These are phyloP conservation scores for Drosophila watanabei DNA, from an alignment of 1,140 invertebrate species.

Conservation along the genomic window DNA sequence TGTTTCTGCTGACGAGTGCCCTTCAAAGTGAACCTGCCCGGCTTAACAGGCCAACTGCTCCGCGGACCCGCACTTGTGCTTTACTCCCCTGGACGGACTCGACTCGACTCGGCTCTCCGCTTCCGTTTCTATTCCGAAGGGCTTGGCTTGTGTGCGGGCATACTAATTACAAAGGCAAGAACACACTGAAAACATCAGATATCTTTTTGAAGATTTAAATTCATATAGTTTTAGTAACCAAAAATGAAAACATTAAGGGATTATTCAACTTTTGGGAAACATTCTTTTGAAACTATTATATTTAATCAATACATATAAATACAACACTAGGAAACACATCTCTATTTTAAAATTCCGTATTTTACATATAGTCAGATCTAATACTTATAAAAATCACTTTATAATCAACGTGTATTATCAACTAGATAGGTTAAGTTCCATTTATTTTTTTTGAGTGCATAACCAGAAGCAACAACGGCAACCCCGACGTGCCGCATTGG, in stretches of 20 bases:
- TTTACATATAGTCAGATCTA: too few species aligned
- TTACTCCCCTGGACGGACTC: not conserved
- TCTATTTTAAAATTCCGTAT: not conserved
- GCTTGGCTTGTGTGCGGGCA: conserved; percentile 68
- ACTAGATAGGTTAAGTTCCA: not conserved
- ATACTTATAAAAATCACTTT: too few species aligned
- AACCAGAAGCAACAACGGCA: conserved; percentile 21
- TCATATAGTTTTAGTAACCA: not conserved
- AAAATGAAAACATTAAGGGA: too few species aligned
- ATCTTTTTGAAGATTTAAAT: not conserved
- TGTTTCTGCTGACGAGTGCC: conserved; percentile 53
- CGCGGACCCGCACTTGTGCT: conserved; percentile 1
- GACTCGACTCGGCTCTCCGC: conserved; percentile 3
- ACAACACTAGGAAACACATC: not conserved
- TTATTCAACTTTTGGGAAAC: too few species aligned
- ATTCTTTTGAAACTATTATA: not conserved
- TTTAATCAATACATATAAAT: not conserved
- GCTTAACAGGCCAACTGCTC: conserved; percentile 14
- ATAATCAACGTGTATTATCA: not conserved
- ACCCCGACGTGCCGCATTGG: conserved; percentile 47
- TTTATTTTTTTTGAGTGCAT: conserved; percentile 5
- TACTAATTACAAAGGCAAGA: conserved; percentile 72
- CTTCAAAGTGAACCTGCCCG: conserved; percentile 69
- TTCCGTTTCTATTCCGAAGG: conserved; percentile 19
- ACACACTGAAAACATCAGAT: conserved; percentile 1